Base-by-base conservation (phyloP, 2,888 invertebrate genomes). In the Drosophila austrosaltans region DNA sequence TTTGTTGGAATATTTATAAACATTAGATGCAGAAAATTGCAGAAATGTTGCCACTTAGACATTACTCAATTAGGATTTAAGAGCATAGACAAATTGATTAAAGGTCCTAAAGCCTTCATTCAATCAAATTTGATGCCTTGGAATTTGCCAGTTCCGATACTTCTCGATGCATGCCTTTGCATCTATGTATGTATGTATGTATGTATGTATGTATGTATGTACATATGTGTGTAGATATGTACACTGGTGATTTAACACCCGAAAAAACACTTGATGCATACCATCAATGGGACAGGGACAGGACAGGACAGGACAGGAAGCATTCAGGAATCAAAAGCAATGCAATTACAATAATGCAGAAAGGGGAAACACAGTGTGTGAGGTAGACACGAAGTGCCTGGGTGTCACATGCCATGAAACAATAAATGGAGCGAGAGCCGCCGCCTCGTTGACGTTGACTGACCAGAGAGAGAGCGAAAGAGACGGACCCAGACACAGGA, bases 291-390 rank as follows among this genome's bases (percentile, higher is more conserved):
- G 8, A 36, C 10, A 36, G 8, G 61, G 40, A 39, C 57, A 67
- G 16, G 48, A 20, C 16, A 20, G 44, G 44, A 2, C 44, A 48
- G 44, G 22, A 20, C 44, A 48, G 20, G 20, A 20, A 48, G 48
- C 22, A 48, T 25, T 48, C 48, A 25, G 22, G 48, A 48, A 48
- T 48, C 48, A 48, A 59, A 57, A 62, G 58, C 64, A 73, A 66
- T 73, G 82, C 79, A 79, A 79, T 79, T 79, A 79, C 79, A 79
- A 79, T 81, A 79, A 79, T 79, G 76, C 75, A 75, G 25, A 48
- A 42, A 20, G 16, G 48, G 16, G 32, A 20, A 28, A 30, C 1
- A 1, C 1, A 1, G 8, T 10, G 60, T 28, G 16, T n/a, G 28
- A 28, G 65, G 42, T 40, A 48, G 42, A 61, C 20, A 69, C 69